Evolutionary conservation across 2,888 invertebrate genomes (phyloP).

Genomic region (Nephrotoma guestfalica): DNA sequence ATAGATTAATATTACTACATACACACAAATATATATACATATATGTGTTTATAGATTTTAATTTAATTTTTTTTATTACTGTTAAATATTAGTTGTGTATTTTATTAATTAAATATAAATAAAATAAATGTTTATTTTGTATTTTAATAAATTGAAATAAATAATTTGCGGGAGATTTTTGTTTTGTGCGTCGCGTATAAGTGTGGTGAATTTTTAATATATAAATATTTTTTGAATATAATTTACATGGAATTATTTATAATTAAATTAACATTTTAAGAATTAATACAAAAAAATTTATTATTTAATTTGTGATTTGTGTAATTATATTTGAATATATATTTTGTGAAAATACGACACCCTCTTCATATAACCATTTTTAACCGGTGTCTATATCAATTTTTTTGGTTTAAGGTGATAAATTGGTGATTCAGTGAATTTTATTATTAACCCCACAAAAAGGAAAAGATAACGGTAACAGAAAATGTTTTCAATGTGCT

Average conservation of each 20-base stretch:
- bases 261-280: not conserved
- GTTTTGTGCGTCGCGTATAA: not conserved
- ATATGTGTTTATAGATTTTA: not conserved
- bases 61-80: not conserved
- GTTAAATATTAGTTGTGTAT: not conserved
- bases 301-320: not conserved
- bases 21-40: not conserved
- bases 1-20: not conserved
- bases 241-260: not conserved
- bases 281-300: not conserved
- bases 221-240: not conserved
- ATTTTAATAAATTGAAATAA: not conserved
- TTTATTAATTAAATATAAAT: not conserved
- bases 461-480: not conserved
- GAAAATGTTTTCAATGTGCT: constrained; percentile 10
- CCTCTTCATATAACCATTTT: not conserved
- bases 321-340: not conserved
- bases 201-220: not conserved
- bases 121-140: not conserved
- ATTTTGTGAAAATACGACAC: not conserved
- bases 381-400: not conserved
- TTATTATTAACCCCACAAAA: not conserved
- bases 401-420: not conserved
- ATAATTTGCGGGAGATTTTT: not conserved
- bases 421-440: not conserved